Evolutionary conservation across 2,797 vertebrate species (phyloP).

Genomic region (Graptemys geographica): DNA sequence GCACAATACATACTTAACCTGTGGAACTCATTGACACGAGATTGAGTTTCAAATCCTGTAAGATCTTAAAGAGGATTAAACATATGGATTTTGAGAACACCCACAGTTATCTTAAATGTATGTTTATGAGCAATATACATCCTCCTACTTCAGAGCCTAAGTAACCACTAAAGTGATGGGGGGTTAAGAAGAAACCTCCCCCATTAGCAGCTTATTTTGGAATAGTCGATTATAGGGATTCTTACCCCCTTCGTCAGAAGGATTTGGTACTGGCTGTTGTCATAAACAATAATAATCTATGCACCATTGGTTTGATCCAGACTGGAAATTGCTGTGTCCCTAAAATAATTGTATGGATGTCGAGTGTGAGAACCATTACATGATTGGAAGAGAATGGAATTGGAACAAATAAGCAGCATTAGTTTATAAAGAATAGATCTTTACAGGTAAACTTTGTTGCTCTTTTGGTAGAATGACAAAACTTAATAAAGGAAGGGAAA

Average conservation of each 20-base stretch:
- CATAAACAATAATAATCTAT: not conserved
- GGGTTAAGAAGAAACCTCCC: not conserved
- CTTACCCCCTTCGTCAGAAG: not conserved
- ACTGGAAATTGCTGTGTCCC: not conserved
- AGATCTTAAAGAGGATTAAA: not conserved
- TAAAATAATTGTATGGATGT: not conserved
- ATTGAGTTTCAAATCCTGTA: not conserved
- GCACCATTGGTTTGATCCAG: not conserved
- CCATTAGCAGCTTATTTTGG: accelerated
- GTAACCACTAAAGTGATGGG: not conserved
- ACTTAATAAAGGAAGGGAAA: not conserved
- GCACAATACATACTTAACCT: not conserved
- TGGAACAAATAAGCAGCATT: not conserved
- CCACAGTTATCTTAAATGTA: accelerated
- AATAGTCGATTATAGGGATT: not conserved
- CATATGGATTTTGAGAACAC: not conserved
- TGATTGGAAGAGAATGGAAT: not conserved
- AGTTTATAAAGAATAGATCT: not conserved
- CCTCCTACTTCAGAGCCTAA: not conserved
- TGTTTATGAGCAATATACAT: not conserved
- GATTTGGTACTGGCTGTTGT: not conserved
- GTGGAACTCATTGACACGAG: accelerated
- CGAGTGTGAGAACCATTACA: not conserved
- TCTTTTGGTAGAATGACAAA: not conserved
- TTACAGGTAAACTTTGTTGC: not conserved